Base-by-base conservation (phyloP, 1,140 invertebrate species). In the Diprion similis region DNA sequence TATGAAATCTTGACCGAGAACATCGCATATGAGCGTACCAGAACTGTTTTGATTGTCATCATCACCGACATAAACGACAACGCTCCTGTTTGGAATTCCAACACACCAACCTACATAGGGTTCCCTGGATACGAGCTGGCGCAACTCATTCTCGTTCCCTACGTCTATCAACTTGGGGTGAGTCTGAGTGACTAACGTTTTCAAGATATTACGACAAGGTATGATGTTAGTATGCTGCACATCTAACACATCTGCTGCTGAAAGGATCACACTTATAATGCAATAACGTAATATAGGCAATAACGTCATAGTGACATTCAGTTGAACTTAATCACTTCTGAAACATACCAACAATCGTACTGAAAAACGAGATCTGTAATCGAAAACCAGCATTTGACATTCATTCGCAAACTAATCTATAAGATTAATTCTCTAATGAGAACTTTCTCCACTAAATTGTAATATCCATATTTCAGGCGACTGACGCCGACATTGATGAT, bases 21-120 rank as follows among this genome's bases (percentile, higher is more conserved):
- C 19, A 68, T 68, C 18, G 18, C 66, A 15, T 68, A 68, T 19
- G 66, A 19, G 19, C 17, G 66, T 8, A 68, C 66, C 17, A 68
- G 66, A 18, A 68, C 37, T 11, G 11, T 68, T 19, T 18, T 68
- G 18, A 11, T 68, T 68, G 66, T 45, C 13, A 68, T 68, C 11
- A 68, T 68, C 17, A 68, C 66, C 4, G 66, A 68, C 37, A 68
- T 68, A 18, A 68, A 68, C 37, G 66, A 68, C 66, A 68, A 68
- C 15, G 66, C 66, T 19, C 66, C 66, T 18, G 37, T 68, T 68
- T 68, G 66, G 66, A 18, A 19, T 19, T 45, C 66, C 0, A 19
- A 68, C 66, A 68, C 66, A 11, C 66, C 66, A 18, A 17, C 18
- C 15, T 18, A 10, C 66, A 68, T 68, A 68, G 66, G 66, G 18